Base-by-base conservation (phyloP, 35 echinoderm and acorn worm genomes). In the Strongylocentrotus purpuratus region DNA sequence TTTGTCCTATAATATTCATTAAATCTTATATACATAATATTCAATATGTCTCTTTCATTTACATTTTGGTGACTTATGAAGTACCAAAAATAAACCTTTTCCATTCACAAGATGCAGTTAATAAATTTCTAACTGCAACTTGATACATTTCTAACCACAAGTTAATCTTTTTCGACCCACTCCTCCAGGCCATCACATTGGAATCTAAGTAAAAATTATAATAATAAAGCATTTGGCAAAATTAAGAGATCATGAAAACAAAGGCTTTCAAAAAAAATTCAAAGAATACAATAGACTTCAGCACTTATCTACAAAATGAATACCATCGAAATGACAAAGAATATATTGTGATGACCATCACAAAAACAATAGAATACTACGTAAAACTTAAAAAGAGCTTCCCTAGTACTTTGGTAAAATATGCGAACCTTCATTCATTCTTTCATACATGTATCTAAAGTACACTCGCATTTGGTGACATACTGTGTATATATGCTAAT, bases 1-100 rank as follows among this genome's bases (percentile, higher is more conserved):
- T 78, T 78, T 78, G 20, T 78, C 65, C 65, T 18, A 78, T 78
- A 78, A 78, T 78, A 78, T 78, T 78, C 65, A 78, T 78, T 78
- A 22, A 28, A 78, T 78, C 65, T 78, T 78, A 78, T 78, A 28
- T 78, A 78, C 65, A 78, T 78, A 78, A 78, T 78, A 78, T 78
- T 22, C 65, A 78, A 78, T 78, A 78, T 78, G 65, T 78, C 65
- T 78, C 65, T 78, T 78, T 78, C 65, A 78, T 78, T 78, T 78
- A 78, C 65, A 78, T 78, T 78, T 78, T 78, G 65, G 65, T 78
- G 25, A 78, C 65, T 78, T 78, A 78, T 78, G 7, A 78, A 78
- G 65, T 78, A 78, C 65, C 65, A 78, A 78, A 78, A 78, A 78
- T 78, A 78, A 78, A 78, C 65, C 65, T 78, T 78, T 78, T 28